phyloP scores from a whole-genome alignment of 2,888 invertebrate species.

The Acanthopleura granulata region DNA sequence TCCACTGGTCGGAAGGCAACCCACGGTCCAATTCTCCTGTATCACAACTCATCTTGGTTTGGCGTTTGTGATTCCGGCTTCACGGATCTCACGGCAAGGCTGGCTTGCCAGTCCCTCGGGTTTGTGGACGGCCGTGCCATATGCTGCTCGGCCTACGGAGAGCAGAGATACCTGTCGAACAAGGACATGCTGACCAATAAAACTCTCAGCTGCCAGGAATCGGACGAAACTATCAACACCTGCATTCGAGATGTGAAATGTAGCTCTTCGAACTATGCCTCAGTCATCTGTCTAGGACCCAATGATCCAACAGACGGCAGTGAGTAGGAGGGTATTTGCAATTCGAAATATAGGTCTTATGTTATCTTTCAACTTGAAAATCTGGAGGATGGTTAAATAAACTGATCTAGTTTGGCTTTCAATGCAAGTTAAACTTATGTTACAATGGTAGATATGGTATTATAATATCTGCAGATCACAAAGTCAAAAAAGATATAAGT shows the following conservation, averaged over 20 bases:
- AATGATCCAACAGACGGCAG: neutral
- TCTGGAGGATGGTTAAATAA: too few species aligned
- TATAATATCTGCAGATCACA: too few species aligned
- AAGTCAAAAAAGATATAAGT: too few species aligned
- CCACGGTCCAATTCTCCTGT: slow-evolving; percentile 51
- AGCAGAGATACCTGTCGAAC: neutral
- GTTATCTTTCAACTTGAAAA: too few species aligned
- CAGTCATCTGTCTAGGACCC: slow-evolving; percentile 47
- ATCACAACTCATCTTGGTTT: slow-evolving; percentile 44
- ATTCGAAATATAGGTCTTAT: too few species aligned
- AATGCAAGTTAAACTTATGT: too few species aligned
- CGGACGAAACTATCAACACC: slow-evolving; percentile 42
- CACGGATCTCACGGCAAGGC: slow-evolving; percentile 49
- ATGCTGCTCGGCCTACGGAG: slow-evolving; percentile 56
- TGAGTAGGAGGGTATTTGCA: neutral
- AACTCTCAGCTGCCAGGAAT: slow-evolving; percentile 70
- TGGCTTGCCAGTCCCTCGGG: slow-evolving; percentile 54
- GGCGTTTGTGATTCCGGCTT: slow-evolving; percentile 56
- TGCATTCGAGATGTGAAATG: slow-evolving; percentile 45
- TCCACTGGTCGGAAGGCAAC: slow-evolving; percentile 37
- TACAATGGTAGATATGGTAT: too few species aligned
- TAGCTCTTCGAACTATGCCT: slow-evolving; percentile 46
- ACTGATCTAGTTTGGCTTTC: too few species aligned
- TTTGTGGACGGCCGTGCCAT: slow-evolving; percentile 51
- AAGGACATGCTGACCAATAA: slow-evolving; percentile 49